Conservation (phyloP, 64 coral and sea anemone genomes). For the Actinia tenebrosa region DNA sequence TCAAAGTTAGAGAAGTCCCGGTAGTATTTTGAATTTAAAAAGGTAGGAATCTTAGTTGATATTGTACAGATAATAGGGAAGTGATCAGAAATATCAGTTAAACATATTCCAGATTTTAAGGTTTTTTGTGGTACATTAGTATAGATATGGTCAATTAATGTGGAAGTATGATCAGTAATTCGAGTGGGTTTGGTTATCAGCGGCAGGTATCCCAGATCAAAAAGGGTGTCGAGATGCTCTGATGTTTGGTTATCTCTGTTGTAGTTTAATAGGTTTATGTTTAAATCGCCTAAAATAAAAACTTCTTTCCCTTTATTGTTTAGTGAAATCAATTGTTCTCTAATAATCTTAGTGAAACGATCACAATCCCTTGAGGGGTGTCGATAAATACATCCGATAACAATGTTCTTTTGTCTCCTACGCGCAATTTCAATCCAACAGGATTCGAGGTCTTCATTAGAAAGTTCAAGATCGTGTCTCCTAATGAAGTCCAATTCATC, state of each 20-base stretch:
- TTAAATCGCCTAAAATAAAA: constrained; percentile 40
- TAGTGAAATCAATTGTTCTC: constrained; percentile 12
- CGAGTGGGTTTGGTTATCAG: constrained; percentile 52
- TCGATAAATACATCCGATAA: neutral
- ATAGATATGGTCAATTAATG: constrained; percentile 62
- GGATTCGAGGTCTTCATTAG: constrained; percentile 33
- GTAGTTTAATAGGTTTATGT: constrained; percentile 49
- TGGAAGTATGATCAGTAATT: constrained; percentile 40
- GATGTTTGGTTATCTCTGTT: constrained; percentile 35
- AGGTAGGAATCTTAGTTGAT: constrained; percentile 17
- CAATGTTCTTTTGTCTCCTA: constrained; percentile 38
- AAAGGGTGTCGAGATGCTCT: constrained; percentile 45
- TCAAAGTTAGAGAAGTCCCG: constrained; percentile 48
- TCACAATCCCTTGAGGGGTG: constrained; percentile 13
- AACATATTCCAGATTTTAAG: constrained; percentile 49
- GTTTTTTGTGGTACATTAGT: constrained; percentile 55
- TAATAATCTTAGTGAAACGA: constrained; percentile 22
- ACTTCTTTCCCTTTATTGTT: constrained; percentile 49
- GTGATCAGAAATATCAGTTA: constrained; percentile 59
- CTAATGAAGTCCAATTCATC: constrained; percentile 40
- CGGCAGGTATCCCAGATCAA: constrained; percentile 42
- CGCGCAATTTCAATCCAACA: constrained; percentile 52
- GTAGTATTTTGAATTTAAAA: constrained; percentile 21
- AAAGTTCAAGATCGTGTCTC: constrained; percentile 40
- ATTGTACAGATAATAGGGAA: constrained; percentile 44